These are phyloP conservation scores for Platycheirus rosarum DNA, from an alignment of 2,888 invertebrate species.

Conservation along the genomic window DNA sequence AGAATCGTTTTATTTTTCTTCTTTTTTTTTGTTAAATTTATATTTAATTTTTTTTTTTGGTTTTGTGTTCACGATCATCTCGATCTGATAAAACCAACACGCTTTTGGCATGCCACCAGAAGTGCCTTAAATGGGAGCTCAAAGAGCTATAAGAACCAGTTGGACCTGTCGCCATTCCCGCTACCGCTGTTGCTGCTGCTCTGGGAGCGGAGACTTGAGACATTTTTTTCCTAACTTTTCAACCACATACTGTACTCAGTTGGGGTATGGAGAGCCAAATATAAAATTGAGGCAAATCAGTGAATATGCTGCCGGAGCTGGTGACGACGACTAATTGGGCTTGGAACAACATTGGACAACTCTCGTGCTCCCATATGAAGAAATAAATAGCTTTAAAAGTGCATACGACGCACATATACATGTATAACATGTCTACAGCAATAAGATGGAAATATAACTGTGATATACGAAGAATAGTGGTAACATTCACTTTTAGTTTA, in stretches of 20 bases:
- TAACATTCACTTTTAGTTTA: slow-evolving; percentile 50
- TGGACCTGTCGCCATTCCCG: slow-evolving; percentile 68
- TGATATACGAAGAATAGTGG: slow-evolving; percentile 49
- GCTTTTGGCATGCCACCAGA: slow-evolving; percentile 73
- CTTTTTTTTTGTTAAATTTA: slow-evolving; percentile 2
- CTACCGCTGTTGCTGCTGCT: slow-evolving; percentile 32
- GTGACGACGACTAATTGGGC: slow-evolving; percentile 66
- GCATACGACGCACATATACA: slow-evolving; percentile 18
- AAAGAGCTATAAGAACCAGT: slow-evolving; percentile 69
- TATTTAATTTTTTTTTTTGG: slow-evolving; percentile 4
- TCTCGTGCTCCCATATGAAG: slow-evolving; percentile 42
- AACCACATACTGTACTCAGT: slow-evolving; percentile 4
- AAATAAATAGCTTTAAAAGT: slow-evolving; percentile 60
- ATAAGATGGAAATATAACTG: slow-evolving; percentile 63
- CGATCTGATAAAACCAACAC: slow-evolving; percentile 71
- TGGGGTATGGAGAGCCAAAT: slow-evolving; percentile 9
- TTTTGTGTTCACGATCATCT: slow-evolving; percentile 45
- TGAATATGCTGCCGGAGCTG: slow-evolving; percentile 43
- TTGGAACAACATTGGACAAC: slow-evolving; percentile 44
- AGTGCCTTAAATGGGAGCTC: slow-evolving; percentile 70
- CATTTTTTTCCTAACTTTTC: slow-evolving; percentile 1
- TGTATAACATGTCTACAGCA: slow-evolving; percentile 39
- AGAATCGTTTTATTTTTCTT: slow-evolving; percentile 16
- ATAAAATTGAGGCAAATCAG: slow-evolving; percentile 31
- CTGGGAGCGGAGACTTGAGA: neutral